These are phyloP conservation scores for Ennomos fuscantarius DNA, from an alignment of 2,888 invertebrate genomes.

Conservation along the genomic window DNA sequence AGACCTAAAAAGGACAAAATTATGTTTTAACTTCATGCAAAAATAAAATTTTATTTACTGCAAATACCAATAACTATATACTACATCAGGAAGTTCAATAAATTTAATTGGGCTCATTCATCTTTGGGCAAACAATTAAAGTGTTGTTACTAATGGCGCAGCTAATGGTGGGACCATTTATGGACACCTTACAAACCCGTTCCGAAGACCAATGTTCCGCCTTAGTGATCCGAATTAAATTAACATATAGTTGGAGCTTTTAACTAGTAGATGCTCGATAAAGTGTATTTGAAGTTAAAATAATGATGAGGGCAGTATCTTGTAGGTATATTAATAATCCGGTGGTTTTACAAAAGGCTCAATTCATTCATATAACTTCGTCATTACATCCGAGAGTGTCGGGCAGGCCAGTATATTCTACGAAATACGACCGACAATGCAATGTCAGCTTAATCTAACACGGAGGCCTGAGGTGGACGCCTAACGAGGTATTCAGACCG, in stretches of 20 bases:
- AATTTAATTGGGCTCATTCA: constrained; percentile 50
- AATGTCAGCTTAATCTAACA: no score
- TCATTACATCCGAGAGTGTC: no score
- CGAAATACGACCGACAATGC: no score
- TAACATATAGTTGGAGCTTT: constrained; percentile 60
- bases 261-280: constrained; percentile 2
- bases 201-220: constrained; percentile 46
- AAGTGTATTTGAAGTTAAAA: no score
- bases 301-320: no score
- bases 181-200: constrained; percentile 39
- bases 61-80: constrained; percentile 38
- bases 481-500: no score
- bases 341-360: no score
- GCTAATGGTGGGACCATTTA: constrained; percentile 56
- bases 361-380: no score
- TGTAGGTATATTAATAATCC: no score
- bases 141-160: constrained; percentile 51
- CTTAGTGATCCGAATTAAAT: constrained; percentile 58
- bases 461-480: no score
- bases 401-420: no score
- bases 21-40: constrained; percentile 23
- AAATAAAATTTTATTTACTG: constrained; percentile 28
- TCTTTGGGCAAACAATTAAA: constrained; percentile 63
- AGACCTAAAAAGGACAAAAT: constrained; percentile 8
- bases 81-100: constrained; percentile 56